Conservation (phyloP, 2,888 invertebrate species). For the Pterostichus niger region DNA sequence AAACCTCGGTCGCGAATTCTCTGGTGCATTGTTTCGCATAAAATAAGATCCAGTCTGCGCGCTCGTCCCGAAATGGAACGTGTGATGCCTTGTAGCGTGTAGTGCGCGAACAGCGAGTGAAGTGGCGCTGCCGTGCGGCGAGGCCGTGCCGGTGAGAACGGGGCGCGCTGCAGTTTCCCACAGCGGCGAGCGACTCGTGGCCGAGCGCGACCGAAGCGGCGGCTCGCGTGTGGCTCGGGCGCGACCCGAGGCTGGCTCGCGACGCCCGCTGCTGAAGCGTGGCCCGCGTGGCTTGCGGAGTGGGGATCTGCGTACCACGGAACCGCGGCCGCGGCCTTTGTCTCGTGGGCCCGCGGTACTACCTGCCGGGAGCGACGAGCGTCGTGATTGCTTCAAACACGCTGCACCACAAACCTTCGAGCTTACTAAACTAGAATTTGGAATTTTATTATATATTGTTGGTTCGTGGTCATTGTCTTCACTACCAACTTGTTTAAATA, state of each 20-base stretch:
- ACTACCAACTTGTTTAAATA: too few species aligned
- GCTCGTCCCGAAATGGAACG: constrained; percentile 40
- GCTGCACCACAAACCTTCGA: too few species aligned
- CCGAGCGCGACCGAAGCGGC: constrained; percentile 47
- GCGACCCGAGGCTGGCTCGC: constrained; percentile 57
- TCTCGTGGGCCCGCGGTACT: not conserved
- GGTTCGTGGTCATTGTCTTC: too few species aligned
- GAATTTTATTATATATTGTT: too few species aligned
- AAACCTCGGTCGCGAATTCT: constrained; percentile 48
- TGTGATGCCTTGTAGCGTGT: not conserved
- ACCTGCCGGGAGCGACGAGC: not conserved
- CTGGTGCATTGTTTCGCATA: constrained; percentile 57
- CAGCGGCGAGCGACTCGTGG: constrained; percentile 51
- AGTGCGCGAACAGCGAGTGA: not conserved
- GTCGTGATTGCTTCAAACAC: not conserved
- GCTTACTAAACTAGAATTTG: too few species aligned
- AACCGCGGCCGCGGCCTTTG: not conserved
- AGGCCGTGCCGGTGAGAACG: constrained; percentile 60
- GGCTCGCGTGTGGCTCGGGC: constrained; percentile 54
- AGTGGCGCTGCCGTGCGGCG: constrained; percentile 4
- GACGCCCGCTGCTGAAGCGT: constrained; percentile 59
- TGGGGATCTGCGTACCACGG: constrained; percentile 19
- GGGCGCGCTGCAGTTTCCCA: constrained; percentile 60
- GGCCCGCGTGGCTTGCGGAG: constrained; percentile 45
- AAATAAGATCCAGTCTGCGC: constrained; percentile 45